Percentiles rank a stretch among this genome's conserved stretches.
Evolutionary conservation across 2,888 invertebrate species (phyloP).

Genomic region (Molanna angustata): DNA sequence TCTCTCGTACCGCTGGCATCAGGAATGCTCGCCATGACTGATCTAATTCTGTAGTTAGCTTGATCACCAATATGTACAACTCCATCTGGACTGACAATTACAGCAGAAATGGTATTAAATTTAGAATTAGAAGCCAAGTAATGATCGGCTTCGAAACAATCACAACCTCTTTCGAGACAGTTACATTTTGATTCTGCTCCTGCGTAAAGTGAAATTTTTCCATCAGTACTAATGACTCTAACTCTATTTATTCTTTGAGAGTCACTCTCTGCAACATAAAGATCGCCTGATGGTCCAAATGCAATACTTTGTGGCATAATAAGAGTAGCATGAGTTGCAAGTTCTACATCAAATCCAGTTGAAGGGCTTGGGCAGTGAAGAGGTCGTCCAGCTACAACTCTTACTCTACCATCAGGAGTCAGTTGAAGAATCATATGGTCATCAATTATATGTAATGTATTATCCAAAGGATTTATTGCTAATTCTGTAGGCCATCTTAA

Average conservation of each 20-base stretch:
- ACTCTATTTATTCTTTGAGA: constrained; percentile 91
- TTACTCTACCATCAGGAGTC: constrained; percentile 86
- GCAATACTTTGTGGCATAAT: constrained; percentile 94
- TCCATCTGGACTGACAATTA: constrained; percentile 91
- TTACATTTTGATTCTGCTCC: constrained; percentile 94
- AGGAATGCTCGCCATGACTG: constrained; percentile 86
- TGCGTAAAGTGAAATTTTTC: constrained; percentile 89
- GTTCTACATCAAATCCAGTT: constrained; percentile 75
- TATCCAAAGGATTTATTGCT: constrained; percentile 91
- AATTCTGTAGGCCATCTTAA: constrained; percentile 95
- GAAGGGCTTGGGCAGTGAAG: constrained; percentile 86
- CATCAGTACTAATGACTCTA: constrained; percentile 88
- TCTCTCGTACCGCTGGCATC: constrained; percentile 79
- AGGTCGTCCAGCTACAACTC: constrained; percentile 91
- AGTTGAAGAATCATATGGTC: constrained; percentile 93
- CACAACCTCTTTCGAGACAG: constrained; percentile 86
- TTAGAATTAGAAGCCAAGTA: constrained; percentile 90
- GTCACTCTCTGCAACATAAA: constrained; percentile 95
- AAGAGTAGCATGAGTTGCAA: constrained; percentile 87
- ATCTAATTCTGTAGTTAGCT: constrained; percentile 83
- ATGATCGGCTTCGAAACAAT: constrained; percentile 90
- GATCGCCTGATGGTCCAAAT: constrained; percentile 86
- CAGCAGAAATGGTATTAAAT: constrained; percentile 90
- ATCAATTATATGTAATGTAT: constrained; percentile 93
- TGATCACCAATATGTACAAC: constrained; percentile 95